Evolutionary conservation across 2,113 vertebrate genomes (phyloP).

Genomic region (Thalassarche chlororhynchos): DNA sequence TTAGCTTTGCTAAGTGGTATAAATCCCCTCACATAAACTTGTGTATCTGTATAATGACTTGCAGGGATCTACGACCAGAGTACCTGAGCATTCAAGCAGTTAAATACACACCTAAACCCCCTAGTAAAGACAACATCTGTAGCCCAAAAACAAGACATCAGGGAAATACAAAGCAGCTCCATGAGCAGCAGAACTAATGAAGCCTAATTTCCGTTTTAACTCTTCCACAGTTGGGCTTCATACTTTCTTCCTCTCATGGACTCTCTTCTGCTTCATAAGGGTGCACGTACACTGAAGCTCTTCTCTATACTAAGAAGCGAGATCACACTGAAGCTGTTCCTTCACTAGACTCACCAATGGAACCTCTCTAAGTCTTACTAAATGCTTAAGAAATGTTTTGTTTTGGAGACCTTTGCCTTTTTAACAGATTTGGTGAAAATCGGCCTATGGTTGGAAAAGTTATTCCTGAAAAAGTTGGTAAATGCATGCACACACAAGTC

Average conservation of each 20-base stretch:
- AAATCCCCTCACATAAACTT: neutral
- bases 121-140: neutral
- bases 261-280: neutral
- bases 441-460: neutral
- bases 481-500: neutral
- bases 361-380: neutral
- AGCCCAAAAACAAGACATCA: neutral
- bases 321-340: neutral
- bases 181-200: neutral
- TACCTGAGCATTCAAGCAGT: neutral
- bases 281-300: neutral
- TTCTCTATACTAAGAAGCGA: neutral
- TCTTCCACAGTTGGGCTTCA: neutral
- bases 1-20: neutral
- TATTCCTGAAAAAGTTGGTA: neutral
- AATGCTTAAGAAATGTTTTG: neutral
- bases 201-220: neutral
- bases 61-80: neutral
- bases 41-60: neutral
- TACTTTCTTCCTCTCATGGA: neutral
- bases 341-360: neutral
- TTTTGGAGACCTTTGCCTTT: neutral
- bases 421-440: neutral
- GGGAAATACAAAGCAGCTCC: neutral
- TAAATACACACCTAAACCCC: neutral